Evolutionary conservation across 2,888 invertebrate species (phyloP).

Genomic region (Caenorhabditis auriculariae): DNA sequence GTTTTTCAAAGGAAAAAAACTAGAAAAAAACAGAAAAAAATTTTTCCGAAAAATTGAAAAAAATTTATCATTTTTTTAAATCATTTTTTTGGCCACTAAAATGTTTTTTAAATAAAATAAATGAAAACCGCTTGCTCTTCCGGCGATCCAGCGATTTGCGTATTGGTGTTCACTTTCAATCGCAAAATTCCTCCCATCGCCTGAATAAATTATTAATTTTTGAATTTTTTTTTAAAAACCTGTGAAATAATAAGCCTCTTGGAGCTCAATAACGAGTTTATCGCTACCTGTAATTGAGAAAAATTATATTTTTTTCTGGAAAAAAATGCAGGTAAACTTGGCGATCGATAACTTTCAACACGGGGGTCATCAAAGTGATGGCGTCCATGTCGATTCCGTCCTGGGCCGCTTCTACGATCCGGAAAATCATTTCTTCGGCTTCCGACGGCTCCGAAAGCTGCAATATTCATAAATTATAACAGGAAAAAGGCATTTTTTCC

Average conservation of each 20-base stretch:
- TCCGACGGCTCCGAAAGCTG: too few relatives aligned
- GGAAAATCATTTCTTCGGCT: too few relatives aligned
- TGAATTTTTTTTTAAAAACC: conserved; percentile 4
- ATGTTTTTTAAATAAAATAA: too few relatives aligned
- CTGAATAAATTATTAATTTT: conserved; percentile 7
- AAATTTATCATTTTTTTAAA: too few relatives aligned
- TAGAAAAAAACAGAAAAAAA: too few relatives aligned
- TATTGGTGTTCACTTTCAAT: conserved; percentile 28
- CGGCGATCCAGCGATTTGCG: conserved; percentile 37
- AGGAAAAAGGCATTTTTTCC: too few relatives aligned
- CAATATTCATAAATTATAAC: too few relatives aligned
- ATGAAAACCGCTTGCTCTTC: conserved; percentile 60
- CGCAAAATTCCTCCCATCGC: conserved; percentile 22
- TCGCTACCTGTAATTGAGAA: background rate
- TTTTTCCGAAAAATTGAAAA: too few relatives aligned
- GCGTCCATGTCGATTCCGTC: conserved; percentile 40
- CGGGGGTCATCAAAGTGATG: conserved; percentile 24
- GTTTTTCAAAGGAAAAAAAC: too few relatives aligned
- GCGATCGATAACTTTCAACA: conserved; percentile 10
- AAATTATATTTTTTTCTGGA: background rate
- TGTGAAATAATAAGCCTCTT: background rate
- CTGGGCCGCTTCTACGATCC: conserved; percentile 22
- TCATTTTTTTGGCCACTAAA: too few relatives aligned
- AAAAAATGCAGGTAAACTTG: conserved; percentile 12
- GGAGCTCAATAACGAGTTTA: background rate